Percentiles rank a stretch among this genome's conserved stretches.
These are phyloP conservation scores for Urocolius indicus DNA, from an alignment of 2,113 vertebrate genomes.

Conservation along the genomic window DNA sequence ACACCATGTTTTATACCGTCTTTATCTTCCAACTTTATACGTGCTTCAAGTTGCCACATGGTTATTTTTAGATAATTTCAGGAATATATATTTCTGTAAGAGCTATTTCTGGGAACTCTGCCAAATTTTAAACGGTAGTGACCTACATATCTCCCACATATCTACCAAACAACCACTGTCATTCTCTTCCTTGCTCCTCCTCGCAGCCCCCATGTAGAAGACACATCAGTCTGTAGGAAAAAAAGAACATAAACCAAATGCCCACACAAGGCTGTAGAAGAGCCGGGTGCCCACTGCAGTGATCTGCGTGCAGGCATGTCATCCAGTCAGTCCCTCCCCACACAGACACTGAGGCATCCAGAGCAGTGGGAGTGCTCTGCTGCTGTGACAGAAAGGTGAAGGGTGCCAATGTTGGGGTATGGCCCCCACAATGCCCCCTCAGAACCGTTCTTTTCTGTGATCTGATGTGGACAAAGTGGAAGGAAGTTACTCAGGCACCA, in stretches of 20 bases:
- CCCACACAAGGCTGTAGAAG: background rate
- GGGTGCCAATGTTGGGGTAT: background rate
- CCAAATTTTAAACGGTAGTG: constrained; percentile 2
- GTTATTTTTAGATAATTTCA: constrained; percentile 48
- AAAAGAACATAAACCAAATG: background rate
- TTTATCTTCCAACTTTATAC: background rate
- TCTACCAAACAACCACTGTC: background rate
- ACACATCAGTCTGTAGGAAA: background rate
- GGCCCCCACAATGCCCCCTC: fast-evolving
- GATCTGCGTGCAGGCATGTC: background rate
- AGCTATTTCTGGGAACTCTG: constrained; percentile 38
- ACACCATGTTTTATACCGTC: background rate
- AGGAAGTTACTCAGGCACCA: background rate
- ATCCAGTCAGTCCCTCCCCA: fast-evolving
- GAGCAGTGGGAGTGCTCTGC: background rate
- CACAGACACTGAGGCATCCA: fast-evolving
- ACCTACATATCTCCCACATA: background rate
- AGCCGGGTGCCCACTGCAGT: background rate
- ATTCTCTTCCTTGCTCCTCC: background rate
- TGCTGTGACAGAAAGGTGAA: background rate
- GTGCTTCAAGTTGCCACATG: background rate
- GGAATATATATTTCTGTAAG: constrained; percentile 32
- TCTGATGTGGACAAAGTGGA: background rate
- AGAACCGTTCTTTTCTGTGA: background rate
- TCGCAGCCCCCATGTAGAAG: fast-evolving